Evolutionary conservation across 2,797 vertebrate genomes (phyloP).

Genomic region (Anguilla anguilla): DNA sequence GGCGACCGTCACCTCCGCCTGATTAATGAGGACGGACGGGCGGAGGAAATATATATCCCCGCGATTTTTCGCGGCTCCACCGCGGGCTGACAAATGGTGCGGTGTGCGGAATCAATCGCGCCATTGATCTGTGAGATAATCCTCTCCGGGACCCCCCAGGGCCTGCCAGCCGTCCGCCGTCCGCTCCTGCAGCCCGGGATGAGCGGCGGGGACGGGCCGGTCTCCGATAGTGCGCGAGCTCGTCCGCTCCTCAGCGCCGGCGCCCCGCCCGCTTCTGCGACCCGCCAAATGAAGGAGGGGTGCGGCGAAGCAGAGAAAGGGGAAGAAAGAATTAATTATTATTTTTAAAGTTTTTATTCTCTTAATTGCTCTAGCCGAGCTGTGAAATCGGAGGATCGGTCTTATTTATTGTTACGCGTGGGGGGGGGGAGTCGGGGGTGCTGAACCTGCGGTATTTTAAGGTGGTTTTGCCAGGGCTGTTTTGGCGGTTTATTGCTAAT

Average conservation of each 20-base stretch:
- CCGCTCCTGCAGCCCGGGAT: slow-evolving; percentile 62
- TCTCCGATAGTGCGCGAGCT: not conserved
- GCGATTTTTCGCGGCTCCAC: slow-evolving; percentile 55
- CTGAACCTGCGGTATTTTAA: slow-evolving; percentile 59
- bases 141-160: slow-evolving; percentile 71
- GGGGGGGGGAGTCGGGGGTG: slow-evolving; percentile 62
- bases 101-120: slow-evolving; percentile 73
- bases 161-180: slow-evolving; percentile 62
- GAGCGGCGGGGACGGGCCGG: slow-evolving; percentile 55
- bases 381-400: slow-evolving; percentile 64
- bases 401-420: slow-evolving; percentile 65
- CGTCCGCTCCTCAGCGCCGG: slow-evolving; percentile 44
- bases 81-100: slow-evolving; percentile 72
- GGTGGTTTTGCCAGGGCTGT: slow-evolving; percentile 46
- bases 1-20: slow-evolving; percentile 41
- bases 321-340: slow-evolving; percentile 28
- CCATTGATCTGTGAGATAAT: slow-evolving; percentile 79
- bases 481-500: slow-evolving; percentile 58
- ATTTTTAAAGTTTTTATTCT: slow-evolving; percentile 58
- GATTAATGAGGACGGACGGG: slow-evolving; percentile 53
- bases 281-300: slow-evolving; percentile 12
- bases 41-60: slow-evolving; percentile 61
- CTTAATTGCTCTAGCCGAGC: slow-evolving; percentile 61
- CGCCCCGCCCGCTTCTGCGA: slow-evolving; percentile 39
- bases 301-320: slow-evolving; percentile 5